Conservation (phyloP, 2,797 vertebrate genomes). For the Picus viridis region DNA sequence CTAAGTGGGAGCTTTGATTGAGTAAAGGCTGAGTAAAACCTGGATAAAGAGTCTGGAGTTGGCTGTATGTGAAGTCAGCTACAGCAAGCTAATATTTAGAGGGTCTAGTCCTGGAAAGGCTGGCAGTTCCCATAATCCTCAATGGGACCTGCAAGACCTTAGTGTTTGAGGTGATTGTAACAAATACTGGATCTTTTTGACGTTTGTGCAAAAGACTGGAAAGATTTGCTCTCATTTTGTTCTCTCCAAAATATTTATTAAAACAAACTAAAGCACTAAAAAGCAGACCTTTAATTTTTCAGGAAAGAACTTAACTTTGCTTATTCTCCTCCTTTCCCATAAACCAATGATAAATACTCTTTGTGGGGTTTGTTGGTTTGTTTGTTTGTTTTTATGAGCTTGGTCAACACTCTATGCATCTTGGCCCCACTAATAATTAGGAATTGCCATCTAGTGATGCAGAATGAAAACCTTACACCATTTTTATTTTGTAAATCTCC, state of each 20-base stretch:
- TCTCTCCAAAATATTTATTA: neutral
- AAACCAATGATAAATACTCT: neutral
- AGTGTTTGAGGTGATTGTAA: neutral
- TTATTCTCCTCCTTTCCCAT: neutral
- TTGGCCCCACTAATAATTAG: neutral
- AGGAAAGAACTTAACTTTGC: neutral
- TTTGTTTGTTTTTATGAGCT: neutral
- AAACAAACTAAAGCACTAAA: neutral
- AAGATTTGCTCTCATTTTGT: neutral
- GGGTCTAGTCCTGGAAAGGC: neutral
- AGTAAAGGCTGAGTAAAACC: slow-evolving; percentile 60
- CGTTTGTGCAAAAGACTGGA: rapidly evolving
- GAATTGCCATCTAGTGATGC: neutral
- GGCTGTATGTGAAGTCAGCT: neutral
- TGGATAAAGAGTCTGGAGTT: slow-evolving; percentile 1
- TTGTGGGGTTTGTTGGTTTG: too few relatives aligned
- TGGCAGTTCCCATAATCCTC: neutral
- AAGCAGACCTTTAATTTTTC: neutral
- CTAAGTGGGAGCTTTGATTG: slow-evolving; percentile 32
- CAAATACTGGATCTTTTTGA: neutral
- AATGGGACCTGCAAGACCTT: neutral
- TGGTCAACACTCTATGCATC: neutral
- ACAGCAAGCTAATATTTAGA: neutral
- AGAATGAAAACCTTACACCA: neutral
- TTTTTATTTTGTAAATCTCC: neutral